Base-by-base conservation (phyloP, 53 echinoderm and acorn worm species). In the Luidia sarsii region DNA sequence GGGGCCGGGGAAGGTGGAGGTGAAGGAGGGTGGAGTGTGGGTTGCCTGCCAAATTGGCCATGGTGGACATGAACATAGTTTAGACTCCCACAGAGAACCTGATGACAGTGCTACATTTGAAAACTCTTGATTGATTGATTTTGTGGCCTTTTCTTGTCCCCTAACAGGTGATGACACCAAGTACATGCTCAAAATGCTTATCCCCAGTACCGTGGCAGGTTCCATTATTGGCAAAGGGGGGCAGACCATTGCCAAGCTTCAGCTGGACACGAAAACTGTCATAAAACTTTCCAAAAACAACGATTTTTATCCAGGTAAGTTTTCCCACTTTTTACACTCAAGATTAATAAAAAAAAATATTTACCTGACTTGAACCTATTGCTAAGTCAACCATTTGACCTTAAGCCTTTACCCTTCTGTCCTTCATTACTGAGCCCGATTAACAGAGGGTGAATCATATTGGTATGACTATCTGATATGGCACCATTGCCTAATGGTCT, bases 201-300 rank as follows among this genome's bases (percentile, higher is more conserved):
- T 95, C 65, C 96, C 96, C 27, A 95, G 96, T 65, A 90, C 96
- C 48, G 96, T 88, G 50, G 96, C 96, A 77, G 96, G 96, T 49
- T 95, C 96, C 55, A 92, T 95, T 48, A 95, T 95, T 34, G 96
- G 96, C 16, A 95, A 95, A 83, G 96, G 96, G 39, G 95, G 96
- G 19, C 90, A 93, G 72, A 95, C 96, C 39, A 92, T 95, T 30
- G 96, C 92, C 59, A 93, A 95, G 86, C 86, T 95, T 28, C 96
- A 95, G 41, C 69, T 86, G 64, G 96, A 95, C 64, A 95, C 96
- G 70, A 90, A 93, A 64, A 90, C 96, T 49, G 90, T 93, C 82
- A 93, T 95, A 65, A 95, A 95, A 86, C 90, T 95, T 31, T 95
- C 96, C 64, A 95, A 95, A 90, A 88, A 90, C 50, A 95, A 95